These are phyloP conservation scores for Trachurus trachurus DNA, from an alignment of 2,797 vertebrate genomes.

Conservation along the genomic window DNA sequence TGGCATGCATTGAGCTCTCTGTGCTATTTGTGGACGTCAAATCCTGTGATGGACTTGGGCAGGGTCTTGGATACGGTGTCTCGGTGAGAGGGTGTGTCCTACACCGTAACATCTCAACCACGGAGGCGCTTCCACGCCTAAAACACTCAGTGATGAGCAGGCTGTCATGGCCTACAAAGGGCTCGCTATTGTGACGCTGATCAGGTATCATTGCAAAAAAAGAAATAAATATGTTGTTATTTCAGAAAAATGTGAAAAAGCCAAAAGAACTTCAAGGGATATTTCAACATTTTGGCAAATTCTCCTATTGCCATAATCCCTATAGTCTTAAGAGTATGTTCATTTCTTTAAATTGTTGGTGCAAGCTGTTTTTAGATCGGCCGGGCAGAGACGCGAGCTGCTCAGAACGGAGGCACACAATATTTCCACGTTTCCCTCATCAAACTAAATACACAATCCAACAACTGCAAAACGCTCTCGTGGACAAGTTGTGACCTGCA, in stretches of 20 bases:
- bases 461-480: too few relatives aligned
- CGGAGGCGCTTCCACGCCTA: slow-evolving; percentile 74
- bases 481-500: too few relatives aligned
- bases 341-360: too few relatives aligned
- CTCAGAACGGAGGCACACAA: too few relatives aligned
- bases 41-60: slow-evolving; percentile 50
- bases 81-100: slow-evolving; percentile 54
- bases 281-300: too few relatives aligned
- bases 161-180: slow-evolving; percentile 64
- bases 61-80: slow-evolving; percentile 29
- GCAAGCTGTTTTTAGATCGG: too few relatives aligned
- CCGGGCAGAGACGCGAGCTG: too few relatives aligned
- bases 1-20: slow-evolving; percentile 33
- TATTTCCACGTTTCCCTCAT: too few relatives aligned
- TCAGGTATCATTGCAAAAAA: slow-evolving; percentile 46
- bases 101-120: slow-evolving; percentile 71
- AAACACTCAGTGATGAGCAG: slow-evolving; percentile 54
- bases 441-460: too few relatives aligned
- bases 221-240: slow-evolving; percentile 54
- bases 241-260: slow-evolving; percentile 32
- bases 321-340: too few relatives aligned
- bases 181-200: slow-evolving; percentile 77
- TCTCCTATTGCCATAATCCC: too few relatives aligned
- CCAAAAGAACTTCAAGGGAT: background rate
- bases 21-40: slow-evolving; percentile 26